Base-by-base conservation (phyloP, 2,888 invertebrate species). In the Perizoma affinitatum region DNA sequence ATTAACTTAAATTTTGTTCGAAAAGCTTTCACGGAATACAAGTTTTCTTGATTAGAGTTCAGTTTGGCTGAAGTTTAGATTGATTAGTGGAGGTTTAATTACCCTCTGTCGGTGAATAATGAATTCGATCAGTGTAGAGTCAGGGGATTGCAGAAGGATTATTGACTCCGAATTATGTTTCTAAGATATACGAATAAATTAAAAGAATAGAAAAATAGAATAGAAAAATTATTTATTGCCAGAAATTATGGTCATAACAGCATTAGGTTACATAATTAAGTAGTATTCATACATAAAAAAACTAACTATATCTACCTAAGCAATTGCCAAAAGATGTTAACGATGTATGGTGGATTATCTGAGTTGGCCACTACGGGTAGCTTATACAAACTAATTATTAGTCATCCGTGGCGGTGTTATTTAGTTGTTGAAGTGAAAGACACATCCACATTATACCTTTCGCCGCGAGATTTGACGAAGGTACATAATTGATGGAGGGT, bases 41-140 rank as follows among this genome's bases (percentile, higher is more conserved):
- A 91, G 90, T 91, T 91, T 91, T 91, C 91, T 92, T 92, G 91
- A 92, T 92, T 91, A 91, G 90, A 92, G 90, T 91, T 91, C 90
- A 89, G 88, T 86, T 87, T 84, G 84, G 86, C 82, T 88, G 86
- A 90, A 91, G 90, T 91, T 91, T 90, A 90, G 91, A 91, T 92
- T 92, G 91, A 92, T 92, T 92, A 91, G 91, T 91, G 85, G 87
- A 85, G 90, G 83, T 90, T 91, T 92, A 92, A 90, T 91, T 90
- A 89, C 88, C 90, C 87, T 84, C 84, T 84, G 86, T 84, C 84
- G 85, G 87, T 91, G 89, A 91, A 90, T 92, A 92, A 92, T 91
- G 89, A 90, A 90, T 88, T 87, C 89, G 88, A 90, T 91, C 88
- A 90, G 86, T 80, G 80, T 74, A 74, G 76, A 84, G 84, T 87